Evolutionary conservation across 1,140 invertebrate species (phyloP), one percentile per base, ranked within the genome.

Genomic region (Ips typographus): DNA sequence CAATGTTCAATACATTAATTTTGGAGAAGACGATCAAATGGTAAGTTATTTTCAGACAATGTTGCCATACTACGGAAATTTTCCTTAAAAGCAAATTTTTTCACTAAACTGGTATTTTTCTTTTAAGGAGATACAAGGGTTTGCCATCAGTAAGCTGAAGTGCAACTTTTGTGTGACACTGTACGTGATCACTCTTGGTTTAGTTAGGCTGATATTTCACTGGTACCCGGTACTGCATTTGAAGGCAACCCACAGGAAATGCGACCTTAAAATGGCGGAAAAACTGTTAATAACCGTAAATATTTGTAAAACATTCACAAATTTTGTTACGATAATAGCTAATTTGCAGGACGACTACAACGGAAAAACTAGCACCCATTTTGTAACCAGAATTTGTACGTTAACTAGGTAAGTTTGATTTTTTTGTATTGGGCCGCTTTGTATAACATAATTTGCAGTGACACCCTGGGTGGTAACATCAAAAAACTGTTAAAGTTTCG

Each of bases 221-320:
- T 97, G 94, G 94, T 91, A 88, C 80, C 93, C 94, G 1, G 88
- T 88, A 59, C 87, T 91, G 81, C 84, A 89, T 74, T 82, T 96
- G 36, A 88, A 91, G 65, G 84, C 87, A 1, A 94, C 91, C 1
- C 90, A 92, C 75, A 80, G 79, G 38, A 82, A 83, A 71, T 94
- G 91, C 76, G 78, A 86, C 44, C 83, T 96, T 41, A 83, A 84
- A 52, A 76, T 83, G n/a, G 94, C 94, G 0, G 87, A 90, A 37
- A 89, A 89, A 78, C 84, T 96, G 52, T 80, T 96, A 8, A 84
- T 96, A 70, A 85, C 90, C 74, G 91, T 91, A 84, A 49, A 49
- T 36, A 55, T 2, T 55, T 38, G 52, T 36, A 55, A 55, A 55
- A 55, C 37, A 22, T 55, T 6, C n/a, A 55, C 36, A 55, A 55